These are phyloP conservation scores for Slavum lentiscoides DNA, from an alignment of 2,888 invertebrate species.

Conservation along the genomic window DNA sequence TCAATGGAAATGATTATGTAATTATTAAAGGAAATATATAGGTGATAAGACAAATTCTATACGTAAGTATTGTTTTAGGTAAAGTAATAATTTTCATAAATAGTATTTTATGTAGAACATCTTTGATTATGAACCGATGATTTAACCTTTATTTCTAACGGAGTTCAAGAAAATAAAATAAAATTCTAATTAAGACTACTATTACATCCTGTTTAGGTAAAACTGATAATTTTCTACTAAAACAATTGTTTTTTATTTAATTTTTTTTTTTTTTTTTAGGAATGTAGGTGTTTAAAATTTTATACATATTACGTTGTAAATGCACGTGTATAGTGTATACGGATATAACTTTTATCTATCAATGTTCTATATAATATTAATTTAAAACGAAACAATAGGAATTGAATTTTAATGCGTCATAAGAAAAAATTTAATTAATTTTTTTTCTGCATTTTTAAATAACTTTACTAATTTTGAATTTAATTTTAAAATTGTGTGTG, in stretches of 20 bases:
- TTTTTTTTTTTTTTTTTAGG: background rate
- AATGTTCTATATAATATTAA: background rate
- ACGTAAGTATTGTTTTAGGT: background rate
- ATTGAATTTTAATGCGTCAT: background rate
- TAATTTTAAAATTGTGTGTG: too few relatives aligned
- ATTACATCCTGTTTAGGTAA: slow-evolving; percentile 9
- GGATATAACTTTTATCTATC: too few relatives aligned
- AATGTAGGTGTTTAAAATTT: background rate
- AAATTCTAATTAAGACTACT: slow-evolving; percentile 17
- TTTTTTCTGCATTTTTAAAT: too few relatives aligned
- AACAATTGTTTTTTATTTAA: background rate
- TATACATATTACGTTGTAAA: too few relatives aligned
- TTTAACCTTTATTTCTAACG: slow-evolving; percentile 10
- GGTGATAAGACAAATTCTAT: too few relatives aligned
- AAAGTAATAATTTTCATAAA: background rate
- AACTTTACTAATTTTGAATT: too few relatives aligned
- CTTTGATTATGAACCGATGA: slow-evolving; percentile 3
- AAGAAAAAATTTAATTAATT: too few relatives aligned
- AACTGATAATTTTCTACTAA: background rate
- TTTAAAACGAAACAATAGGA: background rate
- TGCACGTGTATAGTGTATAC: too few relatives aligned
- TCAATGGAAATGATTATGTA: too few relatives aligned
- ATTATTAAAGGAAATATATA: too few relatives aligned
- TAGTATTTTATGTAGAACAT: background rate
- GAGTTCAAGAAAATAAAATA: slow-evolving; percentile 3